Evolutionary conservation across 1,140 invertebrate species (phyloP).

Genomic region (Zaprionus capensis): DNA sequence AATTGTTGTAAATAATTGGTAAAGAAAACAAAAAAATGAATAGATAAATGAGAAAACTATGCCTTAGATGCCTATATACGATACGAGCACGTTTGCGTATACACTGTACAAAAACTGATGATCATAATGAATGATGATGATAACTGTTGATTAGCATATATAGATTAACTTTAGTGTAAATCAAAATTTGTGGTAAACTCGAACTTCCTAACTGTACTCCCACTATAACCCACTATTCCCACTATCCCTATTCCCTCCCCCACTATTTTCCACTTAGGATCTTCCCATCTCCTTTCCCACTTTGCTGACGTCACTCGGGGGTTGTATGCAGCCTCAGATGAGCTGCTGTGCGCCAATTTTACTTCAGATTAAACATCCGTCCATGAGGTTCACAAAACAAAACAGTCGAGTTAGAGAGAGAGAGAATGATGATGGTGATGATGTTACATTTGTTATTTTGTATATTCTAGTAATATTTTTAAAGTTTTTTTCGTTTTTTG

Average conservation of each 20-base stretch:
- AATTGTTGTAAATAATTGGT: conserved; percentile 83
- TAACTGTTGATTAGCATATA: conserved; percentile 70
- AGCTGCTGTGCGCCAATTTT: conserved; percentile 76
- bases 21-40: conserved; percentile 47
- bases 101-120: conserved; percentile 73
- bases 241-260: background rate
- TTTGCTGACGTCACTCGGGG: conserved; percentile 70
- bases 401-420: conserved; percentile 1
- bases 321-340: conserved; percentile 72
- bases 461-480: conserved; percentile 15
- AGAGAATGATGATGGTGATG: background rate
- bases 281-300: conserved; percentile 4
- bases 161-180: conserved; percentile 74
- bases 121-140: background rate
- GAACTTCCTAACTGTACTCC: conserved; percentile 2
- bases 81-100: conserved; percentile 65
- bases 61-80: conserved; percentile 60
- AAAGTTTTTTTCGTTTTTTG: conserved; percentile 15
- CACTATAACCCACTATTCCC: background rate
- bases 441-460: conserved; percentile 13
- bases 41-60: conserved; percentile 48
- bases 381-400: conserved; percentile 78
- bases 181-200: conserved; percentile 55
- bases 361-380: conserved; percentile 82
- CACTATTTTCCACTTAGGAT: background rate